Conservation (phyloP, 2,888 invertebrate species). For the Cybosia mesomella region DNA sequence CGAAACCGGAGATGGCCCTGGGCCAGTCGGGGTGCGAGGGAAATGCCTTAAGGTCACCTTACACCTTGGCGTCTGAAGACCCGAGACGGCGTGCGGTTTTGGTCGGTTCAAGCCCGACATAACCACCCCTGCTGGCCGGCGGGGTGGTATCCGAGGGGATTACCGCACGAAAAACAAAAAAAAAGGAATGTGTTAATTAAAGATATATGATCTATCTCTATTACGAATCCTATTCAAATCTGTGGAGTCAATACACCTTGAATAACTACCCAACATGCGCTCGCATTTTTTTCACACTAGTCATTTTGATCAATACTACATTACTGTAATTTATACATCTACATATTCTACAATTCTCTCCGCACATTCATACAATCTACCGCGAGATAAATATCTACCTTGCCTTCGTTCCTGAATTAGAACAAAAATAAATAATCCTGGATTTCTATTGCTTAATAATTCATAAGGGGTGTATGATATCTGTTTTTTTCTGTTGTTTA, state of each 20-base stretch:
- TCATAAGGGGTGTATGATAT: constrained; percentile 48
- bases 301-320: constrained; percentile 14
- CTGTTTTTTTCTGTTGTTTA: constrained; percentile 46
- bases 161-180: too few species aligned
- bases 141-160: too few species aligned
- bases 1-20: too few species aligned
- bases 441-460: constrained; percentile 44
- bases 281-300: not conserved
- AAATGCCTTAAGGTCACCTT: too few species aligned
- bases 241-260: not conserved
- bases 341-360: constrained; percentile 38
- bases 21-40: too few species aligned
- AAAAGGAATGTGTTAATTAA: not conserved
- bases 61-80: too few species aligned
- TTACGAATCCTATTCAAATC: not conserved
- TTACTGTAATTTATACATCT: constrained; percentile 16
- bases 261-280: not conserved
- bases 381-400: constrained; percentile 38
- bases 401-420: constrained; percentile 31
- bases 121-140: too few species aligned
- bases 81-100: too few species aligned
- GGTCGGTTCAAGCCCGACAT: too few species aligned
- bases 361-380: constrained; percentile 41
- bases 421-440: constrained; percentile 37
- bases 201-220: not conserved